Base-by-base conservation (phyloP, 2,797 vertebrate species). In the Lithobates sylvaticus region DNA sequence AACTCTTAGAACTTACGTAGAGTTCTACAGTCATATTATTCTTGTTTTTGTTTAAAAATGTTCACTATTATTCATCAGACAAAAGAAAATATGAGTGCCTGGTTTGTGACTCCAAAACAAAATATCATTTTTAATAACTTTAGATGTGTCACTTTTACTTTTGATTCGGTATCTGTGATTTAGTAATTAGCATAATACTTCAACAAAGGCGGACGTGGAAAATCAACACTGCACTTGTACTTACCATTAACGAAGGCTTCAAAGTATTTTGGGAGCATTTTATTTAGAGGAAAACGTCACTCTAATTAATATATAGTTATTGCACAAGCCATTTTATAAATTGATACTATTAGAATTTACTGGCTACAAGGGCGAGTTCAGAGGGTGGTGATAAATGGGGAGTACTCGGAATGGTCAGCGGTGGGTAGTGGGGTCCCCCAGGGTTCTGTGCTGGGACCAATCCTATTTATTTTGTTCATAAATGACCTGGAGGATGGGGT, bases 1-100 rank as follows among this genome's bases (percentile, higher is more conserved):
- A 81, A 58, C 27, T 81, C 44, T 67, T 13, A n/a, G 23, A n/a
- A 54, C 78, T 50, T 81, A 26, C 7, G 27, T 71, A 61, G 21
- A 81, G 34, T 27, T 67, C n/a, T 15, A 67, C n/a, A 67, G 65
- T 67, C 65, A 15, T 32, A 54, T 32, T 71, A 71, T 16, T 4
- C 42, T 54, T 71, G 68, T 21, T 70, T 50, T 47, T 79, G 3
- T 4, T 54, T 7, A 15, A 29, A 67, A 67, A 67, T 67, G 10
- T 67, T 12, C 26, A 67, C 27, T 67, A 67, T 67, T 67, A 26
- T 26, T 67, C 26, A 67, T 67, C 65, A 26, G 12, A 26, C 27
- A 26, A 2, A 67, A 27, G 26, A 67, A 27, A 5, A 67, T 58
- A 65, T 27, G 26, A 9, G 61, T 29, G 65, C 27, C 54, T 61